Evolutionary conservation across 2,113 vertebrate species (phyloP).

Genomic region (Sterrhoptilus dennistouni): DNA sequence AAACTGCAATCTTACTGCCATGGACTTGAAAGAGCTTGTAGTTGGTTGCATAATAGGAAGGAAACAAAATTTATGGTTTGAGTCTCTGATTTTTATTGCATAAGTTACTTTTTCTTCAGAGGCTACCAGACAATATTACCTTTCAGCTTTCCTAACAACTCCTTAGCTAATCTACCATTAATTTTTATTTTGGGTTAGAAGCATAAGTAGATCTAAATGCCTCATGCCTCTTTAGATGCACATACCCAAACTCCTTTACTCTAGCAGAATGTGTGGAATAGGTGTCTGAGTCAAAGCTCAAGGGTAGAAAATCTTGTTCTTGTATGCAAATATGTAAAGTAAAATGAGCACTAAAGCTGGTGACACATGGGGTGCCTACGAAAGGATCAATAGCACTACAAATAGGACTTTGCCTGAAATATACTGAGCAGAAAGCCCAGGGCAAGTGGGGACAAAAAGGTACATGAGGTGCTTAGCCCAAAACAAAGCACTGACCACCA

Average conservation of each 20-base stretch:
- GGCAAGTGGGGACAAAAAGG: neutral
- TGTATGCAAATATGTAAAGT: neutral
- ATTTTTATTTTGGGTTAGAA: neutral
- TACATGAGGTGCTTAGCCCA: neutral
- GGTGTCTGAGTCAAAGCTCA: neutral
- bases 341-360: neutral
- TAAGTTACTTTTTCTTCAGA: neutral
- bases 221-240: neutral
- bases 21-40: neutral
- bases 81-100: neutral
- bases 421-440: neutral
- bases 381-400: neutral
- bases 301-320: neutral
- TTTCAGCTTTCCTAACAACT: neutral
- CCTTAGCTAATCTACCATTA: neutral
- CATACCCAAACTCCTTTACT: neutral
- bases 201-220: neutral
- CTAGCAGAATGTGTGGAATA: neutral
- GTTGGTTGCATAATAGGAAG: neutral
- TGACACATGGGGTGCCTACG: rapidly evolving
- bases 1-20: neutral
- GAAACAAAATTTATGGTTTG: neutral
- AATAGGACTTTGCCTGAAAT: neutral
- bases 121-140: neutral
- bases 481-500: neutral